Evolutionary conservation across 2,113 vertebrate species (phyloP), one percentile per base, ranked within the genome.

Genomic region (Nipponia nippon): DNA sequence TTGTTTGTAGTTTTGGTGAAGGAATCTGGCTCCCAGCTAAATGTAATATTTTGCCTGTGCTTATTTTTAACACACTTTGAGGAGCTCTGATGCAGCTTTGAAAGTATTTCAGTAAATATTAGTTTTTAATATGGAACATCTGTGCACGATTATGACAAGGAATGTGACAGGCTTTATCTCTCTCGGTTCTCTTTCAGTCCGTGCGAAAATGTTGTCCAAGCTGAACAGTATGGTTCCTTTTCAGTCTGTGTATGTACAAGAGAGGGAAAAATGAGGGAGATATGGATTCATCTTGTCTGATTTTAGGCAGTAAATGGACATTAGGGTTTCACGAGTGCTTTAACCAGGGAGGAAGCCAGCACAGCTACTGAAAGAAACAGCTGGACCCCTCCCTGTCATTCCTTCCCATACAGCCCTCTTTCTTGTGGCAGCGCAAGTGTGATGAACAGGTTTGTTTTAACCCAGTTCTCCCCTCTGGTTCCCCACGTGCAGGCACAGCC

Each of bases 21-120:
- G 83, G 69, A 93, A 83, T 84, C 69, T 94, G 83, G 83, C 90
- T 92, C 52, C 38, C 77, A 84, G 86, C 83, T 95, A 95, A 88
- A 89, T 84, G 80, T 92, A 95, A 92, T 95, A 83, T 95, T 97
- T 87, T 89, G 72, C 69, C 49, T 90, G 90, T 94, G 90, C 77
- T 96, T 94, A 93, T 93, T 97, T 97, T 97, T 95, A 97, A 93
- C 47, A 25, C 69, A 61, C 87, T 97, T 94, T 47, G 80, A 97
- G 80, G 79, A 95, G 88, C 72, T 93, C 90, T 97, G 92, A 96
- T 93, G 89, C 88, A 93, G 96, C 65, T 93, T 93, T 83, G 90
- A 94, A 97, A 95, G 80, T 95, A 94, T 97, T 94, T 97, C 80
- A 69, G 72, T 93, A 97, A 96, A 95, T 95, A 96, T 95, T 96